Evolutionary conservation across 2,888 invertebrate genomes (phyloP), one percentile per base, ranked within the genome.

Genomic region (Eupithecia centaureata): DNA sequence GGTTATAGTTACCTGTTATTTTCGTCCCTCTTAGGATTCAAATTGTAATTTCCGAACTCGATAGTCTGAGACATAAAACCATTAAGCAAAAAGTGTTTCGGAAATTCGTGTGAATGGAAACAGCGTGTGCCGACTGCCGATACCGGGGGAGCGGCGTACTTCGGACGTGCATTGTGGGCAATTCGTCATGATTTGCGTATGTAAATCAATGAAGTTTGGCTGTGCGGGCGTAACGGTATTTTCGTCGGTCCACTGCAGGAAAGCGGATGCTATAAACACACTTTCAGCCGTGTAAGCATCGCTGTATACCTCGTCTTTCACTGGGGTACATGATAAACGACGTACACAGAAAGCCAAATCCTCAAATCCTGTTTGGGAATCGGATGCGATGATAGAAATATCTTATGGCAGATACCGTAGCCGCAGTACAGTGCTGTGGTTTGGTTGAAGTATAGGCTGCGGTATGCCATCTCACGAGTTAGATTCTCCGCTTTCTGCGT

Each of bases 161-260:
- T 87, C 76, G 88, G 86, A 85, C 86, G 84, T 86, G 87, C 86
- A 88, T 87, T 87, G 90, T 87, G 84, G 82, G 86, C 86, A 90
- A 91, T 91, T 92, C 91, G 91, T 91, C 91, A 92, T 88, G 90
- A 90, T 89, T 91, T 89, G 90, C 90, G 91, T 91, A 92, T 92
- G 91, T 90, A 91, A 93, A 92, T 92, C 89, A 86, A 88, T 89
- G 87, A 83, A 89, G 88, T 91, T 91, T 84, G 88, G 90, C 85
- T 88, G 88, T 87, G 87, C 86, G 86, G 83, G 85, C 81, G 85
- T 90, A 92, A 92, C 93, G 91, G 92, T 91, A 91, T 92, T 92
- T 91, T 89, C 85, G 92, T 90, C 91, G 91, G 86, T 88, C 81
- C 82, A 86, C 82, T 84, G 84, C 92, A 91, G 92, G 92, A 92